phyloP scores from a whole-genome alignment of 2,888 invertebrate genomes.

The Caenorhabditis becei region DNA sequence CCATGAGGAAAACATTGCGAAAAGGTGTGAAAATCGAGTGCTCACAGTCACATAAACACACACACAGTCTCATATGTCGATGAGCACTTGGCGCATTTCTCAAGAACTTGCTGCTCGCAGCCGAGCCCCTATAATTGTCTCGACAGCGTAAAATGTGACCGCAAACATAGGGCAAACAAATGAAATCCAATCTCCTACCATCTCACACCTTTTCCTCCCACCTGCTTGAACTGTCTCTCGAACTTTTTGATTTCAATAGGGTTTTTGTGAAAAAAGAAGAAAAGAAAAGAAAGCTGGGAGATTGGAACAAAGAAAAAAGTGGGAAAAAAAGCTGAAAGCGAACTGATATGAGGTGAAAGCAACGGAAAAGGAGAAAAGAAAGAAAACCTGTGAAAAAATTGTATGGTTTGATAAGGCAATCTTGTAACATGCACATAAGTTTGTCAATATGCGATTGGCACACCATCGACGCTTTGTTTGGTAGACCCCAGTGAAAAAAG shows the following conservation, averaged over 20 bases:
- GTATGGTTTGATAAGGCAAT: constrained; percentile 29
- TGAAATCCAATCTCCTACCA: constrained; percentile 55
- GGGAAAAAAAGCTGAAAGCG: background rate
- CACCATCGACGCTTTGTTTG: constrained; percentile 4
- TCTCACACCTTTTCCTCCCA: constrained; percentile 30
- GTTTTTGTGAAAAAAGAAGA: background rate
- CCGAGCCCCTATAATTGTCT: constrained; percentile 44
- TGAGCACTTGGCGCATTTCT: constrained; percentile 64
- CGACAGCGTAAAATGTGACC: constrained; percentile 54
- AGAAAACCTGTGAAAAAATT: background rate
- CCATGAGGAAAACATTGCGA: constrained; percentile 13
- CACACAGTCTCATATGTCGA: constrained; percentile 59
- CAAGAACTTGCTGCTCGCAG: constrained; percentile 56
- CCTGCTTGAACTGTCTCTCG: constrained; percentile 26
- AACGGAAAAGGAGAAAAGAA: background rate
- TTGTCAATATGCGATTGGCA: constrained; percentile 51
- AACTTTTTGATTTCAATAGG: constrained; percentile 28
- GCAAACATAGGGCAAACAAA: constrained; percentile 56
- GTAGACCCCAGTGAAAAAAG: too few relatives aligned
- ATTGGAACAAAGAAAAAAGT: background rate
- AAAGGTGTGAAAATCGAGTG: constrained; percentile 55
- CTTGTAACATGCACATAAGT: constrained; percentile 22
- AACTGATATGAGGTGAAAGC: too few relatives aligned
- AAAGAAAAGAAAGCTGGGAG: constrained; percentile 4
- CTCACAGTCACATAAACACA: constrained; percentile 53